Conservation (phyloP, 2,888 invertebrate genomes). For the Oscheius sp. region DNA sequence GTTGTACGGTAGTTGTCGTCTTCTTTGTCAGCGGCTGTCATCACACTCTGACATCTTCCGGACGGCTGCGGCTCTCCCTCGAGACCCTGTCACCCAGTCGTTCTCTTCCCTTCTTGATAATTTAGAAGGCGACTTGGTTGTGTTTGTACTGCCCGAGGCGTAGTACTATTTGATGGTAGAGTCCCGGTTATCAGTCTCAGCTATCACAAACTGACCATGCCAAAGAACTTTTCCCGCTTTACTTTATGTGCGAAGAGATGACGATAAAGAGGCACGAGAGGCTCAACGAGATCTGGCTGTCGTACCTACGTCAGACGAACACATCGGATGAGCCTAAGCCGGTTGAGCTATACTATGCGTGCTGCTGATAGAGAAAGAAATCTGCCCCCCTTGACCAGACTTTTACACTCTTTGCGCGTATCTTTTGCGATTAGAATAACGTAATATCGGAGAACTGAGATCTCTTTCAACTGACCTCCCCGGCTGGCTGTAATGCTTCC, state of each 20-base stretch:
- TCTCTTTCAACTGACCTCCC: slow-evolving; percentile 24
- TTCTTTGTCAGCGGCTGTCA: background rate
- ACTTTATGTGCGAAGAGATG: too few species aligned
- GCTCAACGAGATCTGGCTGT: too few species aligned
- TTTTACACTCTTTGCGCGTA: too few species aligned
- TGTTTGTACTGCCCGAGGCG: background rate
- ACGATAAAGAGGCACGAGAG: too few species aligned
- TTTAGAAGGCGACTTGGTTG: background rate
- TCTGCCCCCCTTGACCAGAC: too few species aligned
- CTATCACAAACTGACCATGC: background rate
- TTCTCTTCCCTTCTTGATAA: background rate
- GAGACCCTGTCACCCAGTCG: slow-evolving; percentile 5
- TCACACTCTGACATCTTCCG: slow-evolving; percentile 14
- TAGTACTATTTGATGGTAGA: slow-evolving; percentile 4
- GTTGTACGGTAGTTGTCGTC: slow-evolving; percentile 2
- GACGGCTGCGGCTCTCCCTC: background rate
- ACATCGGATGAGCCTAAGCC: background rate
- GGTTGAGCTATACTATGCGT: background rate
- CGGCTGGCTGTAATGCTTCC: slow-evolving; percentile 19
- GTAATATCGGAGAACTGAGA: too few species aligned
- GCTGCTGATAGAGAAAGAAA: too few species aligned
- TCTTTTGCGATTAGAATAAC: too few species aligned
- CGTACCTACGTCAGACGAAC: background rate
- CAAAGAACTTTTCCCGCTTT: background rate
- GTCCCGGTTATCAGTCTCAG: background rate